Evolutionary conservation across 2,888 invertebrate genomes (phyloP).

Genomic region (Drosophila macrospina): DNA sequence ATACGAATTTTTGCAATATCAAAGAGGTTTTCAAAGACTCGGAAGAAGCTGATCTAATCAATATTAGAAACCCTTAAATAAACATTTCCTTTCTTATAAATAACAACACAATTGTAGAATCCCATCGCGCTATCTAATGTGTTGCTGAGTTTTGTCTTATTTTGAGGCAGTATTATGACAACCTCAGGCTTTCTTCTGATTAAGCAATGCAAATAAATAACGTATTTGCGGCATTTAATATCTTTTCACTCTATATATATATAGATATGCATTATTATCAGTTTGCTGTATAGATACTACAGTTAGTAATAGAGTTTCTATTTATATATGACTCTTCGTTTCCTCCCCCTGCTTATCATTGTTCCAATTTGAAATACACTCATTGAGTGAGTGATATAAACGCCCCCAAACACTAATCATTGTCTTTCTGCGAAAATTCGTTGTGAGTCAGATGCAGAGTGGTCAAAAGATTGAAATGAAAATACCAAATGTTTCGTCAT

Average conservation of each 20-base stretch:
- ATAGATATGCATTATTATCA: constrained; percentile 2
- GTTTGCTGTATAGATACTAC: neutral
- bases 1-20: too few relatives aligned
- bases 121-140: too few relatives aligned
- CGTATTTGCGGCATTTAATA: neutral
- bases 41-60: too few relatives aligned
- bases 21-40: too few relatives aligned
- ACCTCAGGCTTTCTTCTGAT: neutral
- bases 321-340: too few relatives aligned
- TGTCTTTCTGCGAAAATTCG: constrained; percentile 36
- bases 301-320: constrained; percentile 8
- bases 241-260: neutral
- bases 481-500: constrained; percentile 58
- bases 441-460: constrained; percentile 35
- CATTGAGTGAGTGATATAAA: constrained; percentile 12
- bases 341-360: neutral
- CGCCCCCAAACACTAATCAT: constrained; percentile 26
- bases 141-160: too few relatives aligned
- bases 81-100: too few relatives aligned
- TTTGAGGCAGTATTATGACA: neutral
- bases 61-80: too few relatives aligned
- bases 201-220: neutral
- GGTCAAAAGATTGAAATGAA: constrained; percentile 21
- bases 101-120: too few relatives aligned
- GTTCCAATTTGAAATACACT: too few relatives aligned